Evolutionary conservation across 2,888 invertebrate genomes (phyloP), one percentile per base, ranked within the genome.

Genomic region (Drosophila parthenogenetica): DNA sequence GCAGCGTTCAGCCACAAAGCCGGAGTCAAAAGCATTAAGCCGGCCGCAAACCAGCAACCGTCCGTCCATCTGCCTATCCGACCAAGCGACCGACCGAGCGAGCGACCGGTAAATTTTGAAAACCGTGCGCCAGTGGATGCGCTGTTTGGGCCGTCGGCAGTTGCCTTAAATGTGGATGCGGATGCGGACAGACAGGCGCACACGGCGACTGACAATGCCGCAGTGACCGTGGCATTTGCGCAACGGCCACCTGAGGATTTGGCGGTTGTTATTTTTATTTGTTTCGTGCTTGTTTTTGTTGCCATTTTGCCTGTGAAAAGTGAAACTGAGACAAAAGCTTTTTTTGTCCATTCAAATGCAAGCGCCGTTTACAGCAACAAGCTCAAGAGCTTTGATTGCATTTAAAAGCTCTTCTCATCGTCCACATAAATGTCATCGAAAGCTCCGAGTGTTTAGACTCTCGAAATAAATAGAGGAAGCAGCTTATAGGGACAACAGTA

Each of bases 221-320:
- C 79, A 79, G 64, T 79, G 74, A 45, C 69, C 60, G 73, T 78
- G 70, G 80, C 77, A 80, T 77, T 77, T 70, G 73, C 78, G 77
- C 79, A 76, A 73, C 80, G 75, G 79, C 75, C 84, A 84, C 84
- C 84, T 84, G 84, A 84, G 78, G 84, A 84, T 80, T 84, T 74
- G 57, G 14, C 50, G 57, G 32, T 19, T 32, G 40, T 43, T 49
- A 49, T 54, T 67, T 61, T 43, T 35, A 35, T 35, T 22, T 13
- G n/a, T n/a, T 22, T 48, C 29, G 17, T 49, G 35, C 35, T 39
- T 48, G 10, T 50, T 46, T 29, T 22, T 14, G 25, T 13, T 8
- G 11, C 16, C 11, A 25, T 48, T 58, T 25, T 22, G 14, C 14
- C 25, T 8, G 8, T 8, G 8, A 29, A 29, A 29, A 29, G 29